phyloP scores from a whole-genome alignment of 2,113 vertebrate genomes.

The Marmota monax region DNA sequence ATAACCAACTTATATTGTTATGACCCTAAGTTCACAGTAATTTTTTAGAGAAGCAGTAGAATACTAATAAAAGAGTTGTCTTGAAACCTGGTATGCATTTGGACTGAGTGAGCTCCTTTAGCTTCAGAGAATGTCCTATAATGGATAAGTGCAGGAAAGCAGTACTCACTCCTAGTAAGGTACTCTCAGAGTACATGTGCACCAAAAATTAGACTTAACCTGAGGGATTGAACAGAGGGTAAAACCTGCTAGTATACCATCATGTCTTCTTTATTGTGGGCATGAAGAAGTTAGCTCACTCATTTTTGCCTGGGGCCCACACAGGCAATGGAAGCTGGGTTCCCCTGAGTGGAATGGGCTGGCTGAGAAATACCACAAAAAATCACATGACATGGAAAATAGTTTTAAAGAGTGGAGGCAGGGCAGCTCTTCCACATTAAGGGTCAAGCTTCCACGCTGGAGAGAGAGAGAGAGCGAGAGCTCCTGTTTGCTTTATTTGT shows the following conservation, averaged over 20 bases:
- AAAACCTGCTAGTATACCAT: background rate
- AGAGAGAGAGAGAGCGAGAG: no score
- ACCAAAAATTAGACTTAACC: background rate
- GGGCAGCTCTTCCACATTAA: no score
- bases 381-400: no score
- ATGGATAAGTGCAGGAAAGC: background rate
- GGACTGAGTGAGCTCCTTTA: background rate
- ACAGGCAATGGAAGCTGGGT: no score
- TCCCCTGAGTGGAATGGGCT: no score
- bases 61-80: background rate
- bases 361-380: no score
- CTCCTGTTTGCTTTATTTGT: no score
- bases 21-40: background rate
- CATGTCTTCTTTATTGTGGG: background rate
- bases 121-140: background rate
- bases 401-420: no score
- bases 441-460: no score
- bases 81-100: background rate
- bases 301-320: no score
- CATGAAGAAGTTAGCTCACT: background rate
- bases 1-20: background rate
- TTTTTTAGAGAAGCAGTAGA: background rate
- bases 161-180: background rate
- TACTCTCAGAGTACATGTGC: background rate
- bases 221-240: background rate